Base-by-base conservation (phyloP, 2,113 vertebrate genomes). In the Camelus dromedarius region DNA sequence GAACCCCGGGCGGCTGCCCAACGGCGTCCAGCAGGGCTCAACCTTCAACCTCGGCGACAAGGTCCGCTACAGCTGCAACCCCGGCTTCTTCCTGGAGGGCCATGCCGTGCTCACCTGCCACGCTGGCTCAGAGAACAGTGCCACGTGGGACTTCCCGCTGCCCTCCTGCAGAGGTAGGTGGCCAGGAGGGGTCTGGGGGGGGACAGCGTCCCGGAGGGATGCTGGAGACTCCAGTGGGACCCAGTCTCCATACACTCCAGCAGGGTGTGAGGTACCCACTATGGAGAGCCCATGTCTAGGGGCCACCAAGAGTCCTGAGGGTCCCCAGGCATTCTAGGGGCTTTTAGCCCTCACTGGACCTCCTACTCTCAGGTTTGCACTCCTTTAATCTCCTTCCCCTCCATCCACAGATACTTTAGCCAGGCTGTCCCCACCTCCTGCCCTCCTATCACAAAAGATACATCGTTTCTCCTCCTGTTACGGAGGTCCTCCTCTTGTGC, bases 111-210 rank as follows among this genome's bases (percentile, higher is more conserved):
- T 99, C 66, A 99, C 99, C 11, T 99, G 99, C 98, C 99, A 99
- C 0, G 99, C 99, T 76, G 99, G 97, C 46, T 99, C 98, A 0
- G 98, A 99, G 6, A 99, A 99, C 48, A 99, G 99, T 0, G 99
- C 99, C 89, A 99, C 99, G 52, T 99, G 99, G 99, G 99, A 99
- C 97, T 99, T 99, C 80, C 99, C 99, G 0, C 98, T 99, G 38
- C 99, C 99, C 20, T 99, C 99, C 98, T 99, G 99, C 98, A 98
- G 99, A 99, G 99, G 99, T 99, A 98, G 96, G 96, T 75, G 72
- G 15, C 70, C n/a, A 9, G 56, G 42, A 42, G 7, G 18, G 46
- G 67, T 22, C 35, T 8, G 8, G 4, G 8, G 60, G 22, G 28
- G n/a, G 38, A 46, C 1, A 4, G 72, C 13, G 2, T 6, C 52